phyloP scores from a whole-genome alignment of 1,140 invertebrate species.

The Rhopalosiphum maidis region DNA sequence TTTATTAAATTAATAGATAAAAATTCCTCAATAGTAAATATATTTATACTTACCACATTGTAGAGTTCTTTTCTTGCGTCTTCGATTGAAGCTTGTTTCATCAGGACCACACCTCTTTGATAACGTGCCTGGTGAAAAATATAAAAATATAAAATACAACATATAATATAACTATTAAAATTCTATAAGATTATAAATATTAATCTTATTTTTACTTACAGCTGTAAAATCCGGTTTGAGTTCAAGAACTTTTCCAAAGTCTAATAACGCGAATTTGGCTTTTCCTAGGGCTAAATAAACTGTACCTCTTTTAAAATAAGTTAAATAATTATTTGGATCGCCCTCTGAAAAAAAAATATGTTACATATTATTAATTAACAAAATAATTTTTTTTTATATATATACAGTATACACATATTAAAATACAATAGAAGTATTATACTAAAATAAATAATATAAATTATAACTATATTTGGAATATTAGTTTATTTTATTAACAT shows the following conservation, averaged over 20 bases:
- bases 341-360: conserved; percentile 74
- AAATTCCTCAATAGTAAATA: not conserved
- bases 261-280: conserved; percentile 91
- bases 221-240: conserved; percentile 93
- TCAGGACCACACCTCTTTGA: conserved; percentile 84
- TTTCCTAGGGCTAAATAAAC: conserved; percentile 96
- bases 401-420: not conserved
- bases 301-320: conserved; percentile 93
- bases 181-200: not conserved
- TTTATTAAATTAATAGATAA: conserved; percentile 45
- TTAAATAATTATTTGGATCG: conserved; percentile 95
- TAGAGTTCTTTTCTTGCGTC: conserved; percentile 84
- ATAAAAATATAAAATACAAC: conserved; percentile 35
- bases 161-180: not conserved
- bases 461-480: not conserved
- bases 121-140: conserved; percentile 72
- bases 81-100: conserved; percentile 87
- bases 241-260: conserved; percentile 91
- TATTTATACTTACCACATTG: conserved; percentile 77
- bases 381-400: not conserved
- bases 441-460: not conserved
- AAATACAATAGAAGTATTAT: not conserved
- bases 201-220: conserved; percentile 62
- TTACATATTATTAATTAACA: not conserved
- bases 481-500: not conserved